These are phyloP conservation scores for Biston stratarius DNA, from an alignment of 2,888 invertebrate genomes.

Conservation along the genomic window DNA sequence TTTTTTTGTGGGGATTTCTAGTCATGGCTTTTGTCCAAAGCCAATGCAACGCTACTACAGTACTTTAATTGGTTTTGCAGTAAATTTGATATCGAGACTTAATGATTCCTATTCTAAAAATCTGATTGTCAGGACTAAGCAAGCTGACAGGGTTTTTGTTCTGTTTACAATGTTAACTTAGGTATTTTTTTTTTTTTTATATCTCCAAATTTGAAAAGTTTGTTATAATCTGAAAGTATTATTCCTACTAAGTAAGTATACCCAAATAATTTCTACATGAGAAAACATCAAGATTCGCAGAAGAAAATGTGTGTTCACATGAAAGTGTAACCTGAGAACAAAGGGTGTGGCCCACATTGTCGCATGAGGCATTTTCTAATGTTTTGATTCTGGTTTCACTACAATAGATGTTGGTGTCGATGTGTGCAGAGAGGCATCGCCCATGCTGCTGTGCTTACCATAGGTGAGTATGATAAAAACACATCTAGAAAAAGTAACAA, in stretches of 20 bases:
- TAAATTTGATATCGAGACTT: background rate
- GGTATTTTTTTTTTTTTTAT: background rate
- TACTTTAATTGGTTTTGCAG: background rate
- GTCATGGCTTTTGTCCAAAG: background rate
- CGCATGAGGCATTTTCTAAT: constrained; percentile 64
- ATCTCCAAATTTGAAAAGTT: no score
- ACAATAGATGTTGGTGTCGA: constrained; percentile 74
- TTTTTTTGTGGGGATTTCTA: background rate
- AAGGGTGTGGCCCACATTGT: constrained; percentile 37
- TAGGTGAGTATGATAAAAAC: constrained; percentile 69
- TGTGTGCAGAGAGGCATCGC: constrained; percentile 56
- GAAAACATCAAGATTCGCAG: constrained; percentile 1
- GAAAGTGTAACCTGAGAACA: constrained; percentile 11
- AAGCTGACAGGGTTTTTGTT: background rate
- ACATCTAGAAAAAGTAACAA: background rate
- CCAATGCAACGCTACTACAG: background rate
- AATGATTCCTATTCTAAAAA: background rate
- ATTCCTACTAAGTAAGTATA: background rate
- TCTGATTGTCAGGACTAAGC: no score
- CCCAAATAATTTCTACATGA: background rate
- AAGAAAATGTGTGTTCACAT: constrained; percentile 8
- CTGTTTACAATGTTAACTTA: background rate
- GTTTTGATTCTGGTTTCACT: constrained; percentile 80
- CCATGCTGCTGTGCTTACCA: constrained; percentile 48
- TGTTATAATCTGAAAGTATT: no score